Conservation (phyloP, 2,888 invertebrate species). For the Drosophila sordidula region DNA sequence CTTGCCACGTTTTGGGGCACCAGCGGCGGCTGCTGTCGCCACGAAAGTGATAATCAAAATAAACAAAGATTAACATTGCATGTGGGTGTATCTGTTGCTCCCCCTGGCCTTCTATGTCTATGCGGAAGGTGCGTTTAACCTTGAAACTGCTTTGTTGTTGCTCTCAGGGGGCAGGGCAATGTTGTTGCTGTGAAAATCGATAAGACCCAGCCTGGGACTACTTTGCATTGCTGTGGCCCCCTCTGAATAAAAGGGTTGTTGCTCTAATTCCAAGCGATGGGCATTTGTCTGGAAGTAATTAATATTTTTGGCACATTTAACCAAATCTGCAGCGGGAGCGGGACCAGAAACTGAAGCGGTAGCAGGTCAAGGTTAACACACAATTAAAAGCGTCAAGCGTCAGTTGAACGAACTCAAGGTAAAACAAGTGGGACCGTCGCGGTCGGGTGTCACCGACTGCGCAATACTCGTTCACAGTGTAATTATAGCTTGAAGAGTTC, state of each 20-base stretch:
- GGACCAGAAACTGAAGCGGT: background rate
- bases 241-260: constrained; percentile 53
- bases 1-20: background rate
- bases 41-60: constrained; percentile 79
- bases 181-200: constrained; percentile 59
- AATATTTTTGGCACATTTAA: constrained; percentile 60
- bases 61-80: constrained; percentile 70
- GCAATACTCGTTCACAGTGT: too few relatives aligned
- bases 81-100: constrained; percentile 2
- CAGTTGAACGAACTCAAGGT: constrained; percentile 45
- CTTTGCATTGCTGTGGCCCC: constrained; percentile 6
- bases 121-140: constrained; percentile 56
- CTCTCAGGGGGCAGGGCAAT: constrained; percentile 15
- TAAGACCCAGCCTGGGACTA: constrained; percentile 17
- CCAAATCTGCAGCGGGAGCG: constrained; percentile 26
- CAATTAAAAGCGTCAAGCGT: constrained; percentile 5
- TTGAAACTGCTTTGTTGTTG: constrained; percentile 41
- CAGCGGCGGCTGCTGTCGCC: constrained; percentile 12
- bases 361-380: constrained; percentile 61
- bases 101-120: constrained; percentile 1
- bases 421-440: background rate
- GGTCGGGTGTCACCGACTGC: too few relatives aligned
- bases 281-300: constrained; percentile 56
- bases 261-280: constrained; percentile 20
- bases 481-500: too few relatives aligned